Conservation (phyloP, 2,888 invertebrate genomes). For the Palloptera scutellata region DNA sequence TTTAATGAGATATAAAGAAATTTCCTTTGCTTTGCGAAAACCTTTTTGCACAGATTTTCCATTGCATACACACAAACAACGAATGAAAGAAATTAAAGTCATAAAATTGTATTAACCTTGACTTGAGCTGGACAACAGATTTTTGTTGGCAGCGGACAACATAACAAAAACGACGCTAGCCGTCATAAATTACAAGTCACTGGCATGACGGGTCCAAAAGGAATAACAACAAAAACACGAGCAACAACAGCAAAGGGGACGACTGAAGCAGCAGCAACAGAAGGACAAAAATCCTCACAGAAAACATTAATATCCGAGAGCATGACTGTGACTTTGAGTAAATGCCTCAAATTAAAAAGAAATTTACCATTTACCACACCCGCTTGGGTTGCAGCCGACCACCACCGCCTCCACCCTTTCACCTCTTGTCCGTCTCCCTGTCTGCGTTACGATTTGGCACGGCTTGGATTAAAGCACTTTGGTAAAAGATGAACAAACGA, state of each 20-base stretch:
- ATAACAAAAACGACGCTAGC: slow-evolving; percentile 12
- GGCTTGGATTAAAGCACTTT: slow-evolving; percentile 29
- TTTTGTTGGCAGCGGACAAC: not conserved
- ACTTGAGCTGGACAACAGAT: slow-evolving; percentile 8
- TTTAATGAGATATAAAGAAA: no score
- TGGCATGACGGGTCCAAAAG: slow-evolving; percentile 44
- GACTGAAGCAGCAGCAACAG: slow-evolving; percentile 9
- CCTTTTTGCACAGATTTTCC: no score
- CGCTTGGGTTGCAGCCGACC: not conserved
- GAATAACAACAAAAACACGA: not conserved
- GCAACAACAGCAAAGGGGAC: not conserved
- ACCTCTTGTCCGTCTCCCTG: no score
- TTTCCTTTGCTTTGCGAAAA: no score
- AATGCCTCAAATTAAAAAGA: slow-evolving; percentile 59
- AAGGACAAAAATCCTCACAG: slow-evolving; percentile 9
- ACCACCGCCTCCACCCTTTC: not conserved
- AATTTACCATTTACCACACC: slow-evolving; percentile 56
- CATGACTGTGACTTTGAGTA: slow-evolving; percentile 60
- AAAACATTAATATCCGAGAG: slow-evolving; percentile 51
- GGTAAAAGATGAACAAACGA: slow-evolving; percentile 4
- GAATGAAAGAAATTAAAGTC: slow-evolving; percentile 13
- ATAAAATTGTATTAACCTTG: slow-evolving; percentile 28
- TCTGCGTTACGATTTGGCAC: not conserved
- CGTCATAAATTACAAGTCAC: slow-evolving; percentile 58
- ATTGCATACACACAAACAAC: no score